Evolutionary conservation across 2,888 invertebrate genomes (phyloP).

Genomic region (Mesorhabditis belari): DNA sequence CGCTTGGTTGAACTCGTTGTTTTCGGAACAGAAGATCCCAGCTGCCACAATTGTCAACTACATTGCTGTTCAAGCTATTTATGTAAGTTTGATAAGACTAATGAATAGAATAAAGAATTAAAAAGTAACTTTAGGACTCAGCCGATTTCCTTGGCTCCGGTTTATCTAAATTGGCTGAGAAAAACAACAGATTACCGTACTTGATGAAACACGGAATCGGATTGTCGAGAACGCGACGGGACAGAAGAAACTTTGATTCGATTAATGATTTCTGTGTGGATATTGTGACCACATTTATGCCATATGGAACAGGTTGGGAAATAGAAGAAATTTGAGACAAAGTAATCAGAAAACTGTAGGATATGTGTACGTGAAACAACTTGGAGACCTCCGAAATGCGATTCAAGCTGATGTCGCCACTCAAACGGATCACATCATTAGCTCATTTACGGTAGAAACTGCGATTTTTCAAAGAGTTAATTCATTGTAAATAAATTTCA

Average conservation of each 20-base stretch:
- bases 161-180: slow-evolving; percentile 2
- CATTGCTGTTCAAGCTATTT: slow-evolving; percentile 20
- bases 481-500: slow-evolving; percentile 5
- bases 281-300: slow-evolving; percentile 35
- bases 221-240: slow-evolving; percentile 11
- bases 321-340: not conserved
- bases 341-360: slow-evolving; percentile 9
- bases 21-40: slow-evolving; percentile 15
- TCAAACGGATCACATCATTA: slow-evolving; percentile 34
- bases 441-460: slow-evolving; percentile 29
- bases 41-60: slow-evolving; percentile 31
- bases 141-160: slow-evolving; percentile 18
- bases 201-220: slow-evolving; percentile 18
- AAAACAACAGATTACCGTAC: slow-evolving; percentile 23
- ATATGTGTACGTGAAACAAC: slow-evolving; percentile 39
- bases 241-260: slow-evolving; percentile 13
- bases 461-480: too few species aligned
- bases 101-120: too few species aligned
- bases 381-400: slow-evolving; percentile 5
- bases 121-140: slow-evolving; percentile 10
- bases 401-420: slow-evolving; percentile 28
- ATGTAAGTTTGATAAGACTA: not conserved
- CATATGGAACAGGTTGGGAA: slow-evolving; percentile 35
- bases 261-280: slow-evolving; percentile 24
- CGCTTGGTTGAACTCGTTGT: slow-evolving; percentile 36